Conservation (phyloP, 2,113 vertebrate genomes). For the Mormoops blainvillei region DNA sequence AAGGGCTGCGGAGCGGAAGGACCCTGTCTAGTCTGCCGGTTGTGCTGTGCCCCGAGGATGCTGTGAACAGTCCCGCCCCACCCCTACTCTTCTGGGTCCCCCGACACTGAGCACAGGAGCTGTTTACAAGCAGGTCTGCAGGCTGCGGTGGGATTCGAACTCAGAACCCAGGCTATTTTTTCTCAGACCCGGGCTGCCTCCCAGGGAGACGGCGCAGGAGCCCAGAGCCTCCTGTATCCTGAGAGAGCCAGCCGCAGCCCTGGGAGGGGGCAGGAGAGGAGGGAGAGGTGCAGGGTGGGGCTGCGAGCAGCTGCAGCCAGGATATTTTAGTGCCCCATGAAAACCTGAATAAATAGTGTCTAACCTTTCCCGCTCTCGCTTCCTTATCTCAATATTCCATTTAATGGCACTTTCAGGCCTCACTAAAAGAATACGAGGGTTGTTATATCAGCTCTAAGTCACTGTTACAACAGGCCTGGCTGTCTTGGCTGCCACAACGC, state of each 20-base stretch:
- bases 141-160: neutral
- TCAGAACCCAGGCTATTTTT: neutral
- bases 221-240: neutral
- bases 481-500: neutral
- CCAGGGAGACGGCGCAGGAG: rapidly evolving
- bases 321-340: conserved; percentile 52
- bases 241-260: neutral
- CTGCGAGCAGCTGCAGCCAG: rapidly evolving
- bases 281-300: rapidly evolving
- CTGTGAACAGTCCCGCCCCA: too few relatives aligned
- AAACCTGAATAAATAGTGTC: conserved; percentile 58
- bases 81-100: neutral
- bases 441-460: conserved; percentile 46
- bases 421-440: conserved; percentile 60
- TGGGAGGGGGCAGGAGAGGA: neutral
- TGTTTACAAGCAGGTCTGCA: rapidly evolving
- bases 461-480: neutral
- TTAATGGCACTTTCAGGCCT: conserved; percentile 53
- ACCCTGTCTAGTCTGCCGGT: neutral
- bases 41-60: neutral
- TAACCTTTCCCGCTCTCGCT: conserved; percentile 49
- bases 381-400: conserved; percentile 57
- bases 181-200: neutral
- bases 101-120: rapidly evolving
- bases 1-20: rapidly evolving